Evolutionary conservation across 2,113 vertebrate genomes (phyloP), one percentile per base, ranked within the genome.

Genomic region (Gadus chalcogrammus): DNA sequence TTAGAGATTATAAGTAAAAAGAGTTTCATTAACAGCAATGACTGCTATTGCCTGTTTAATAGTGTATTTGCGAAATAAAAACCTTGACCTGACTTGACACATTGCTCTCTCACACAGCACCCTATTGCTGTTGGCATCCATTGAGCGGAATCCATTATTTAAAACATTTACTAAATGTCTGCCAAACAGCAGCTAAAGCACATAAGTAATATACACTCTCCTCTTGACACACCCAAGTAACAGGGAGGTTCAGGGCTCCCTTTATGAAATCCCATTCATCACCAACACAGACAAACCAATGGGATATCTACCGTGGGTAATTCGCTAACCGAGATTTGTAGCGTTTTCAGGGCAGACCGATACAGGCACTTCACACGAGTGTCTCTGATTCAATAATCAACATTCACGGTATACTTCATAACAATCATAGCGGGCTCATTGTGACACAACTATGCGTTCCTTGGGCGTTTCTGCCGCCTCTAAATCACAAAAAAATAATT

Each of bases 231-330:
- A 75, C 78, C 73, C 77, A 77, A 74, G 73, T 31, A 79, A 72
- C 73, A 64, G 71, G 83, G 91, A 87, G 89, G 88, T 90, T 85
- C 75, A 79, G 13, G 76, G 83, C 81, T 86, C 85, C 80, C 77
- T 87, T 90, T 89, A 89, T 91, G 87, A 92, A 91, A 87, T 69
- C 85, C 84, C 82, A 90, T 92, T 89, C 84, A 90, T 92, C 89
- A 90, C 86, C 86, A 85, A 58, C 88, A 74, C 79, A 84, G 81
- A 84, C 83, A 88, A 88, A 88, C 83, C 89, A 83, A 88, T 89
- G 82, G 79, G 78, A 87, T 85, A 84, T 82, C 69, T 59, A 79
- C 79, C 20, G 75, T 81, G 77, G 74, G 88, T 89, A 88, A 90
- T 87, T 88, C 81, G 90, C 80, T 75, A 79, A 77, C 64, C 18